These are phyloP conservation scores for Apodemus sylvaticus DNA, from an alignment of 2,113 vertebrate genomes.

Conservation along the genomic window DNA sequence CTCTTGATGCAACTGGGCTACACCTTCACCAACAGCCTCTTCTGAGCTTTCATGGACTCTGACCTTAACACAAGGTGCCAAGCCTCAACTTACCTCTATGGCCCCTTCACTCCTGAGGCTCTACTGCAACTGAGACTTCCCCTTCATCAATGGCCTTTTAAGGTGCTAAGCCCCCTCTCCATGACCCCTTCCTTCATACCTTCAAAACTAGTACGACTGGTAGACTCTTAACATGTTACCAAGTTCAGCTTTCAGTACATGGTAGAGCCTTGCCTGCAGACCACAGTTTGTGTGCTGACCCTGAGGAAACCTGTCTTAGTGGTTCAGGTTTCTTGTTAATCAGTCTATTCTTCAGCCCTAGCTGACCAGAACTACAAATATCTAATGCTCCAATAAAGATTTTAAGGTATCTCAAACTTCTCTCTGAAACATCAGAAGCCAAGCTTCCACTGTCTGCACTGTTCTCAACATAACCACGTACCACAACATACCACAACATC, in stretches of 20 bases:
- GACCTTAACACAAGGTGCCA: background rate
- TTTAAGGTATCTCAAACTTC: background rate
- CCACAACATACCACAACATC: too few species aligned
- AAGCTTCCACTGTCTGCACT: background rate
- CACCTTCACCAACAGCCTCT: background rate
- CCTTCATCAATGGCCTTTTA: background rate
- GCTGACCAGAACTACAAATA: background rate
- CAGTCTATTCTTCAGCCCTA: background rate
- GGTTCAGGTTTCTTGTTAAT: background rate
- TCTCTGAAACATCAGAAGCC: background rate
- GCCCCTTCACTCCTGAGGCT: background rate
- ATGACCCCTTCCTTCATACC: background rate
- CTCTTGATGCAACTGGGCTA: background rate
- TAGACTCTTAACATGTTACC: background rate
- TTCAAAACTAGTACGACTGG: background rate
- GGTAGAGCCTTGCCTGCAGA: background rate
- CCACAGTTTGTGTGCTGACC: background rate
- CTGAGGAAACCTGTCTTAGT: background rate
- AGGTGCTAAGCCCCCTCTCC: background rate
- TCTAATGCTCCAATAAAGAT: background rate
- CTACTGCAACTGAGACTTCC: background rate
- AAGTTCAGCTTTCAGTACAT: background rate
- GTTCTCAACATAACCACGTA: background rate
- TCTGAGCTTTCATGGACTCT: background rate
- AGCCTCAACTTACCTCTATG: background rate